Evolutionary conservation across 1,140 invertebrate species (phyloP).

Genomic region (Rhopalosiphum padi): DNA sequence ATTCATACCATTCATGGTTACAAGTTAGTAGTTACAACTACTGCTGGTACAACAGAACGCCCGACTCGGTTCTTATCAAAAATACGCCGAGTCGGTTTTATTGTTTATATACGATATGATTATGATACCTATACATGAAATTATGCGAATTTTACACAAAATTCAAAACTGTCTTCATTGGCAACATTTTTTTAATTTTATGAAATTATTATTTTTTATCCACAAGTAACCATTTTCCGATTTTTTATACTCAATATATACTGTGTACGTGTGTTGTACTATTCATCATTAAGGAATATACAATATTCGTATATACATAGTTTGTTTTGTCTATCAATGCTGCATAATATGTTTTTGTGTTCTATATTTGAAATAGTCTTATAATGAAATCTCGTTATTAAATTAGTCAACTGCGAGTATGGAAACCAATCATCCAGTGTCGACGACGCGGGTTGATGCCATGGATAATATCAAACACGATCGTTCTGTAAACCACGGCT

Average conservation of each 20-base stretch:
- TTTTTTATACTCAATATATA: background rate
- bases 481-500: background rate
- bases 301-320: background rate
- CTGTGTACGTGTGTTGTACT: background rate
- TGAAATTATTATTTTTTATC: background rate
- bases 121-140: background rate
- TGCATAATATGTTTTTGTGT: background rate
- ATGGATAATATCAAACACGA: background rate
- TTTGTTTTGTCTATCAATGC: background rate
- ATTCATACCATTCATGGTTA: background rate
- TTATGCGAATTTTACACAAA: background rate
- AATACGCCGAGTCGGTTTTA: slow-evolving; percentile 10
- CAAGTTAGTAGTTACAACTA: background rate
- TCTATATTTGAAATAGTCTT: background rate
- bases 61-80: slow-evolving; percentile 7
- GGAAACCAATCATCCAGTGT: background rate
- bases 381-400: background rate
- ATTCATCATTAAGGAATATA: background rate
- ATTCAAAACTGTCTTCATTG: background rate
- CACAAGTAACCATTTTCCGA: background rate
- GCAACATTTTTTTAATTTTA: background rate
- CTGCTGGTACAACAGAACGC: background rate
- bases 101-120: slow-evolving; percentile 11
- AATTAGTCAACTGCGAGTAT: background rate
- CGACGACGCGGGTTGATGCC: background rate